Evolutionary conservation across 2,888 invertebrate species (phyloP), one percentile per base, ranked within the genome.

Genomic region (Allophyes oxyacanthae): DNA sequence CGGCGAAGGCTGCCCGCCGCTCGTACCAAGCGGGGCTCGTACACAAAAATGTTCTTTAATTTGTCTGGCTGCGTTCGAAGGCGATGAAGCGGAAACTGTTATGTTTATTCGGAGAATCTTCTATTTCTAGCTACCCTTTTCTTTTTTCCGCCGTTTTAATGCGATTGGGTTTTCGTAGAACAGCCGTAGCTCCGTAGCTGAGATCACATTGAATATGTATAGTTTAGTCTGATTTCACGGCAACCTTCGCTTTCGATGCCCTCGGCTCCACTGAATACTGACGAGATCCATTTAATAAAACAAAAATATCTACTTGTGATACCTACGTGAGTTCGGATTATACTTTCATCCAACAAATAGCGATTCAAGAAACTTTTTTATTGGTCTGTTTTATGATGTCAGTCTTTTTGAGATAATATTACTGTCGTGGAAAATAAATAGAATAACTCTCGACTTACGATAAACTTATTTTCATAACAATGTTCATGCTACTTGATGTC

Each of bases 31-130:
- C 28, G 6, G 4, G 28, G 28, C 83, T 81, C 78, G 77, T 70
- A 77, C 75, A 87, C 88, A 92, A 93, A 92, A 92, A 93, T 90
- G 85, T 84, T 88, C 87, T 89, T 90, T 91, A 92, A 93, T 93
- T 92, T 91, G 89, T 92, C 89, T 87, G 85, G 79, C 79, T 75
- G 80, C 82, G 83, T 81, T 88, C 81, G 72, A 79, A 86, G 82
- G 88, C 88, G 89, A 90, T 92, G 88, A 89, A 87, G 81, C 87
- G 84, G 87, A 89, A 88, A 92, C 86, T 87, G 89, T 91, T 91
- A 91, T 89, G 87, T 90, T 91, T 92, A 90, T 89, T 85, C 82
- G 75, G 75, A 72, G 78, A 85, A 81, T 86, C 86, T 88, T 89
- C 83, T 88, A 82, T 85, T 83, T 82, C 77, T 80, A 81, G 75